phyloP scores from a whole-genome alignment of 2,888 invertebrate species.

The Fabriciana adippe region DNA sequence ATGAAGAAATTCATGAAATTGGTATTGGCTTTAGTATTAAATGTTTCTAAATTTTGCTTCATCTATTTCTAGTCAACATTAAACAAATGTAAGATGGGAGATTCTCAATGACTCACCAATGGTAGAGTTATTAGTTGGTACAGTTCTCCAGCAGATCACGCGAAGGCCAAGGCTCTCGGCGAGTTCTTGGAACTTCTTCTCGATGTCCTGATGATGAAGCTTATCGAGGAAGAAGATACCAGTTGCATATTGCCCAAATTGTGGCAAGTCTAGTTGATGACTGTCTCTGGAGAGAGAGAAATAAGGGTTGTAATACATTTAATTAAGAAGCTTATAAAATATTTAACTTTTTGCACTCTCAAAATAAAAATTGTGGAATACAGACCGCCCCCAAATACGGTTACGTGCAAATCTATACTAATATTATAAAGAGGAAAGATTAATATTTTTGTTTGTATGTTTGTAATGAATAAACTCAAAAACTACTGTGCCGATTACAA shows the following conservation, averaged over 20 bases:
- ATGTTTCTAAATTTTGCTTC: not conserved
- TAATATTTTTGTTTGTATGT: no score
- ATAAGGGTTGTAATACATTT: not conserved
- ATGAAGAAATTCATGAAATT: constrained; percentile 20
- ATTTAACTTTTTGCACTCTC: no score
- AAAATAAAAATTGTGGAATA: no score
- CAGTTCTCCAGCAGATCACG: constrained; percentile 96
- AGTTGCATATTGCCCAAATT: constrained; percentile 95
- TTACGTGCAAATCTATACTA: no score
- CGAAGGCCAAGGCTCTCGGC: constrained; percentile 90
- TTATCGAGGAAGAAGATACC: constrained; percentile 97
- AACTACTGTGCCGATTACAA: no score
- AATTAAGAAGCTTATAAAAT: no score
- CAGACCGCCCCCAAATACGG: no score
- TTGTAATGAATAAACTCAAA: no score
- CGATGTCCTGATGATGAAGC: constrained; percentile 89
- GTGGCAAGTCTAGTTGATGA: constrained; percentile 91
- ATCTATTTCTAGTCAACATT: constrained; percentile 19
- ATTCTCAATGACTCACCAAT: constrained; percentile 84
- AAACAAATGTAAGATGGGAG: not conserved
- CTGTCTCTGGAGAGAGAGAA: constrained; percentile 83
- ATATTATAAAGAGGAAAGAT: no score
- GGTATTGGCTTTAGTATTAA: constrained; percentile 10
- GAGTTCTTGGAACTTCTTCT: constrained; percentile 90
- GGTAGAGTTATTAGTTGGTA: constrained; percentile 92